Evolutionary conservation across 2,888 invertebrate genomes (phyloP).

Genomic region (Oscheius sp.): DNA sequence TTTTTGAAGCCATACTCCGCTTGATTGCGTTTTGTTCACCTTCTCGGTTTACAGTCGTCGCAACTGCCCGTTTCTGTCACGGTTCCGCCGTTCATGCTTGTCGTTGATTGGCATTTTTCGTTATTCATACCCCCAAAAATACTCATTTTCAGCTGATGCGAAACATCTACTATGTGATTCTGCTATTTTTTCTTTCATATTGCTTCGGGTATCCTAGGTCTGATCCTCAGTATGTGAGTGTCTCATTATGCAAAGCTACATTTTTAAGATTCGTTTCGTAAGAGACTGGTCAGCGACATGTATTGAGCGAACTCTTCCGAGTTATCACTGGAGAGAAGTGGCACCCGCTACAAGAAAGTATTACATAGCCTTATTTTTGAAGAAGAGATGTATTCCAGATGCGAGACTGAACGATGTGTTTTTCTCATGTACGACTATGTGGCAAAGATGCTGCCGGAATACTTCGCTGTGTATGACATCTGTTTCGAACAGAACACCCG

Average conservation of each 20-base stretch:
- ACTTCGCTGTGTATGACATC: slow-evolving; percentile 46
- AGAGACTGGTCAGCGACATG: slow-evolving; percentile 54
- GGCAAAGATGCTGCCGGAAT: slow-evolving; percentile 43
- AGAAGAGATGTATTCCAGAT: slow-evolving; percentile 23
- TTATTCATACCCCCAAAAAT: neutral
- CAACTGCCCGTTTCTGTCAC: neutral
- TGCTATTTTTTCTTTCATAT: no score
- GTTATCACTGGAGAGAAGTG: slow-evolving; percentile 49
- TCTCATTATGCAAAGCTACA: neutral
- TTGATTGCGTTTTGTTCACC: slow-evolving; percentile 32
- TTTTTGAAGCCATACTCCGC: slow-evolving; percentile 14
- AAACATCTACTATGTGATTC: neutral
- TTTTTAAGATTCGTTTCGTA: slow-evolving; percentile 47
- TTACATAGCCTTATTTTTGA: neutral
- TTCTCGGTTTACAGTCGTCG: slow-evolving; percentile 26
- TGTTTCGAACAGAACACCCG: slow-evolving; percentile 53
- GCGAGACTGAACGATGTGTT: slow-evolving; percentile 51
- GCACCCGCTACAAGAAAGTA: slow-evolving; percentile 48
- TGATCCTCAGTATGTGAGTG: slow-evolving; percentile 13
- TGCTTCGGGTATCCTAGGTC: neutral
- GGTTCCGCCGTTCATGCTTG: slow-evolving; percentile 23
- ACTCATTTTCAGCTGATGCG: slow-evolving; percentile 4
- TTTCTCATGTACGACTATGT: slow-evolving; percentile 55
- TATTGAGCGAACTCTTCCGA: slow-evolving; percentile 46
- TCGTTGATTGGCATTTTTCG: slow-evolving; percentile 18